Evolutionary conservation across 2,888 invertebrate genomes (phyloP).

Genomic region (Tetanocera ferruginea): DNA sequence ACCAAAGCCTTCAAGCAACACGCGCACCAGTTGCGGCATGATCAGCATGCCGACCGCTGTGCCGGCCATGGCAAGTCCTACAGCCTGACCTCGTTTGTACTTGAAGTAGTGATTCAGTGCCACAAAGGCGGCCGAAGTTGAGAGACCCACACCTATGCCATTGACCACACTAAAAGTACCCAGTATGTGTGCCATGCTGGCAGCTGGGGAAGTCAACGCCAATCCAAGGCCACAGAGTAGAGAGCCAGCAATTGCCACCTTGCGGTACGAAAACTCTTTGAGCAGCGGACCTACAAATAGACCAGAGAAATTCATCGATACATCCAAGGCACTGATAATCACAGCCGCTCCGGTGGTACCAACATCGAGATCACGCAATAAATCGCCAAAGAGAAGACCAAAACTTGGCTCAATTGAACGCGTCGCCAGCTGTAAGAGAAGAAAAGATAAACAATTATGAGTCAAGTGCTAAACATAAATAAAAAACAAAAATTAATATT

Average conservation of each 20-base stretch:
- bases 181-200: slow-evolving; percentile 80
- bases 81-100: slow-evolving; percentile 83
- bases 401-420: slow-evolving; percentile 86
- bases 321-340: slow-evolving; percentile 82
- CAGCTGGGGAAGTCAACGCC: slow-evolving; percentile 78
- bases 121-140: slow-evolving; percentile 83
- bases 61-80: slow-evolving; percentile 84
- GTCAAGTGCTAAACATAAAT: background rate
- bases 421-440: slow-evolving; percentile 78
- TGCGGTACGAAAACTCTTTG: slow-evolving; percentile 81
- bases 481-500: slow-evolving; percentile 5
- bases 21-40: slow-evolving; percentile 81
- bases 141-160: slow-evolving; percentile 83
- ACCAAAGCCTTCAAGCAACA: slow-evolving; percentile 75
- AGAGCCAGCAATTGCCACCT: slow-evolving; percentile 79
- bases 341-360: slow-evolving; percentile 82
- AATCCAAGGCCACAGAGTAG: slow-evolving; percentile 77
- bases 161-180: slow-evolving; percentile 82
- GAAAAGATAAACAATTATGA: slow-evolving; percentile 24
- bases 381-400: slow-evolving; percentile 83
- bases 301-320: slow-evolving; percentile 84
- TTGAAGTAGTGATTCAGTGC: slow-evolving; percentile 84
- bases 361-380: slow-evolving; percentile 77
- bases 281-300: slow-evolving; percentile 83
- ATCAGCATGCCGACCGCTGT: slow-evolving; percentile 84